Percentiles rank a stretch among this genome's conserved stretches.
Conservation (phyloP, 1,140 invertebrate species). For the Drosophila asahinai region DNA sequence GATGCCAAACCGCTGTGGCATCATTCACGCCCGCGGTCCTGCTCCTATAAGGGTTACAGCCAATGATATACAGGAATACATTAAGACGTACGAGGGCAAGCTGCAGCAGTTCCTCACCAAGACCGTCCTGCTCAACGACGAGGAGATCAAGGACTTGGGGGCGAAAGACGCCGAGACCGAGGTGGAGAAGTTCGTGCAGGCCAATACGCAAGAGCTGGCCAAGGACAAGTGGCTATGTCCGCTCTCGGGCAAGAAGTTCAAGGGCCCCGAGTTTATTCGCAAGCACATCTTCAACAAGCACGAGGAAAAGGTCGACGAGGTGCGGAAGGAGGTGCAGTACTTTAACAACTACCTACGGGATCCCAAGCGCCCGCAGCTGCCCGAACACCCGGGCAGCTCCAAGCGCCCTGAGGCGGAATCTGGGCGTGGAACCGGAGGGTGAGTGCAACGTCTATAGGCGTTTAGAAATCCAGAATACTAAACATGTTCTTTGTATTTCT, state of each 20-base stretch:
- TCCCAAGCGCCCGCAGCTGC: constrained; percentile 96
- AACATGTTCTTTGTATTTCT: not conserved
- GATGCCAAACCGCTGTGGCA: constrained; percentile 99
- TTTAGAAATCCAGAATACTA: not conserved
- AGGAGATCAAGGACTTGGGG: constrained; percentile 94
- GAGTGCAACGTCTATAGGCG: constrained; percentile 45
- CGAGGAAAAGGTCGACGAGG: constrained; percentile 97
- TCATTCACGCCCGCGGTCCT: constrained; percentile 97
- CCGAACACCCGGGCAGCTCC: constrained; percentile 90
- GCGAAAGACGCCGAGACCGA: constrained; percentile 95
- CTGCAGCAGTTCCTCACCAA: constrained; percentile 94
- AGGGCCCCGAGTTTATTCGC: constrained; percentile 99
- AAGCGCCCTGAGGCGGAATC: constrained; percentile 85
- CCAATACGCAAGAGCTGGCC: constrained; percentile 97
- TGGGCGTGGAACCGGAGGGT: constrained; percentile 85
- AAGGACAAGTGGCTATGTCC: constrained; percentile 99
- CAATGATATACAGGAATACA: constrained; percentile 91
- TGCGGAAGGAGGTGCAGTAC: constrained; percentile 97
- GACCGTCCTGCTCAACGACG: constrained; percentile 89
- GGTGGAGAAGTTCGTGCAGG: constrained; percentile 97
- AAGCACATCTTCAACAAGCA: constrained; percentile 99
- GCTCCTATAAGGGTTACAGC: constrained; percentile 91
- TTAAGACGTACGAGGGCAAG: constrained; percentile 93
- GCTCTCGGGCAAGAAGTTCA: constrained; percentile 99
- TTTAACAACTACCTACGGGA: constrained; percentile 99